Evolutionary conservation across 2,113 vertebrate species (phyloP).

Genomic region (Cephalopholis sonnerati): DNA sequence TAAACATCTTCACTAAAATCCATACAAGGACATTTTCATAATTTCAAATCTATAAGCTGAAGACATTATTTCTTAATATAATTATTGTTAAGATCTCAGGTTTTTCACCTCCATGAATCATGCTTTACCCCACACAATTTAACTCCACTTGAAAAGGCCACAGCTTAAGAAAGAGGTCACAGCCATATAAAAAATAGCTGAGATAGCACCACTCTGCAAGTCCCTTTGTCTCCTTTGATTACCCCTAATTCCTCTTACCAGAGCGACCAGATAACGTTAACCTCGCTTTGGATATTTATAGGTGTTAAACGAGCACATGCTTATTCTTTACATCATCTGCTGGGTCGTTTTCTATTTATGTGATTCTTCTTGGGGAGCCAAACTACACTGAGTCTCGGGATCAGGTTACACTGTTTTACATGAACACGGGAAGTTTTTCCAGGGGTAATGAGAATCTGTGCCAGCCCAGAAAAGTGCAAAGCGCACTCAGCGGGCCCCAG

Average conservation of each 20-base stretch:
- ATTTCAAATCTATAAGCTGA: background rate
- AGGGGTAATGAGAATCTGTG: slow-evolving; percentile 72
- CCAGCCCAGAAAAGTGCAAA: slow-evolving; percentile 62
- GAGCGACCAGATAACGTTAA: slow-evolving; percentile 2
- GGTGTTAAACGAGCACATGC: slow-evolving; percentile 6
- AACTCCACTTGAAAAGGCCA: background rate
- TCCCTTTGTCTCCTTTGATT: slow-evolving; percentile 21
- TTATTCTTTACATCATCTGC: slow-evolving; percentile 8
- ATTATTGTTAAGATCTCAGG: background rate
- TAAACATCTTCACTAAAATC: background rate
- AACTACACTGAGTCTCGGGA: slow-evolving; percentile 21
- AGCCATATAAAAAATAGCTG: slow-evolving; percentile 7
- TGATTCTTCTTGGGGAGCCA: slow-evolving; percentile 22
- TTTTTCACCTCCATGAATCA: background rate
- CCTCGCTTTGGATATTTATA: slow-evolving; percentile 33
- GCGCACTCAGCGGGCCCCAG: slow-evolving; percentile 52
- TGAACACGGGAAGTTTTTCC: slow-evolving; percentile 70
- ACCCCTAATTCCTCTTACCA: slow-evolving; percentile 25
- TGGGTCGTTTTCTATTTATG: slow-evolving; percentile 15
- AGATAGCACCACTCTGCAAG: background rate
- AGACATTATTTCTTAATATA: background rate
- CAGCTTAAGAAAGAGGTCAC: background rate
- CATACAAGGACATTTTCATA: background rate
- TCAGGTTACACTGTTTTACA: slow-evolving; percentile 67
- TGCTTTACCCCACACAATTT: no score